Base-by-base conservation (phyloP, 2,113 vertebrate genomes). In the Todiramphus chloris region DNA sequence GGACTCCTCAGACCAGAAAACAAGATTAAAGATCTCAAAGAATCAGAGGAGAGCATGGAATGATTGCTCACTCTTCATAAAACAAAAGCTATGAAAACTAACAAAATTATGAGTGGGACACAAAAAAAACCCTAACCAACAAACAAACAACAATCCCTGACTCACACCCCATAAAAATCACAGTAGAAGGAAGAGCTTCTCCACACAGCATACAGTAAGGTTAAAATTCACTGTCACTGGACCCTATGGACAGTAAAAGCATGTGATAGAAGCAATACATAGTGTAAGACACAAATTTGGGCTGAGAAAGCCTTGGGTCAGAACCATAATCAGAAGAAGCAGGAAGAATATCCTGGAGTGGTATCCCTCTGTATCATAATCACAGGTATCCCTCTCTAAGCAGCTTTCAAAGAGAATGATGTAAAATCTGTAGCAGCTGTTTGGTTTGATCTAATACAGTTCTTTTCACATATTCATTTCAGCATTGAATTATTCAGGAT, bases 251-350 rank as follows among this genome's bases (percentile, higher is more conserved):
- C 51, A 37, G 24, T 41, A 67, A 70, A 87, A 72, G 5, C 27
- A 46, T 11, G 5, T 13, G 5, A 39, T 0, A 53, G 10, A 91
- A 83, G 11, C 2, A 7, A 84, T 2, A 2, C 20, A 50, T 2
- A 73, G 24, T 10, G 62, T 30, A 62, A 60, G 23, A 89, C 56
- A 62, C 4, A 66, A 64, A 43, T 39, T 27, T 43, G 11, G 10
- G 68, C 87, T 73, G 35, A 89, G 44, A 82, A 81, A 63, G 30
- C 33, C 30, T 37, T 56, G 19, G 14, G 43, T 51, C 63, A 73
- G n/a, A 4, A 44, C 17, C 53, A 37, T 5, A 7, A 64, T 31
- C 8, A 75, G 16, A 12, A 67, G 21, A 64, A 35, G 30, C 0
- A 1, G 21, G 11, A 70, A 68, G 28, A 79, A 64, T 31, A 82